Base-by-base conservation (phyloP, 2,797 vertebrate genomes). In the Odontamblyopus lacepedii region DNA sequence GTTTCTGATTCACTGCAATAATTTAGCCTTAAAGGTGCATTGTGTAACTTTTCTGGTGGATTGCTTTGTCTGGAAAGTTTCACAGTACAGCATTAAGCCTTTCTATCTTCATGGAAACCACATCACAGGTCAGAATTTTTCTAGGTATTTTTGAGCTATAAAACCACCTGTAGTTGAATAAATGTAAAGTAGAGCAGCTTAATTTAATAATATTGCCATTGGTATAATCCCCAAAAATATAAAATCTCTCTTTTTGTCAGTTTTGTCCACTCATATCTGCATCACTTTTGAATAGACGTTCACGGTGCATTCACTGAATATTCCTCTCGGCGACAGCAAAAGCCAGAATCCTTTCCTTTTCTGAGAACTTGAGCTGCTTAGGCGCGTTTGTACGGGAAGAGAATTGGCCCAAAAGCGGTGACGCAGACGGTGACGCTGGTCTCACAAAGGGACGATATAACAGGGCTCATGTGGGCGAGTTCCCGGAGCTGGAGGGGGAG, bases 301-400 rank as follows among this genome's bases (percentile, higher is more conserved):
- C 19, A 55, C 12, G 8, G 53, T 5, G 74, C 80, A 83, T 86
- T 79, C 88, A 80, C n/a, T 26, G n/a, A 19, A 90, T 85, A 82
- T 26, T 79, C 87, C 84, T 78, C 79, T 76, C 69, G 84, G n/a
- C n/a, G 3, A 13, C 8, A 26, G 55, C 5, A 57, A 57, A 26
- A 57, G 55, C 26, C 23, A 26, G 4, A 57, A 13, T 57, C 23
- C 23, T 26, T 12, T 57, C 55, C 23, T 26, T 13, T 23, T 23
- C 55, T 87, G 78, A 89, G 79, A 85, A 80, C 74, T 75, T 32
- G 56, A 85, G 83, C 82, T 76, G 63, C 72, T 83, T 82, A 81
- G 77, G 81, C 80, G 71, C 74, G 69, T 63, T 71, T 50, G 50
- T 38, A 48, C 63, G 74, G 44, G 76, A 77, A 75, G 67, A 63